Percentiles rank a stretch among this genome's conserved stretches.
Conservation (phyloP, 2,888 invertebrate species). For the Sepioteuthis lessoniana region DNA sequence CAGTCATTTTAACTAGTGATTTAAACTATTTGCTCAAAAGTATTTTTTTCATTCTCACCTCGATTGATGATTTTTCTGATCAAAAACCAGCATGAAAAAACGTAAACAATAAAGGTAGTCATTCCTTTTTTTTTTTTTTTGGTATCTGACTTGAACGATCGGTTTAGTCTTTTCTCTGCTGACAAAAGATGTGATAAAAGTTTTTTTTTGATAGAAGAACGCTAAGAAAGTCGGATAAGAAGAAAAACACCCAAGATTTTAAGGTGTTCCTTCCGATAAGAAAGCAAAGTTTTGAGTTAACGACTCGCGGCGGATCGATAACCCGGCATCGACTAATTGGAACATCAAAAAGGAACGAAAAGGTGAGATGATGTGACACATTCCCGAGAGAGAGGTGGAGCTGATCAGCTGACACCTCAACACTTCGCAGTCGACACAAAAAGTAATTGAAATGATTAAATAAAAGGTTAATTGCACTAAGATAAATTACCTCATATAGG, state of each 20-base stretch:
- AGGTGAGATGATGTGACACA: constrained; percentile 16
- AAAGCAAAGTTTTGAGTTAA: neutral
- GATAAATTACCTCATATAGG: neutral
- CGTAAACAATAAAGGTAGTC: neutral
- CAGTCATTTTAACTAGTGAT: no score
- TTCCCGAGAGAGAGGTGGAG: neutral
- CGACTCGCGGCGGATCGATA: constrained; percentile 11
- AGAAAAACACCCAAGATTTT: neutral
- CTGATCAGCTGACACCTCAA: neutral
- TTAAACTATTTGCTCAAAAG: no score
- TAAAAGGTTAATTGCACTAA: neutral
- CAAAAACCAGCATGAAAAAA: neutral
- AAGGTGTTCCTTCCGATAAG: neutral
- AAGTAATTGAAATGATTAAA: neutral
- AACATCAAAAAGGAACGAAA: neutral
- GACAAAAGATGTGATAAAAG: neutral
- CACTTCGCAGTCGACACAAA: neutral
- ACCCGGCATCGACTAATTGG: neutral
- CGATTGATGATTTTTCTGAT: neutral
- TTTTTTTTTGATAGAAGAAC: neutral
- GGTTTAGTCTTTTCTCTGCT: neutral
- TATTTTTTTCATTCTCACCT: neutral
- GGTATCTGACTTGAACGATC: neutral
- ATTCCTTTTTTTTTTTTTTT: no score
- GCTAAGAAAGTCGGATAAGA: neutral